phyloP scores from a whole-genome alignment of 2,888 invertebrate species.

The Zele albiditarsus region DNA sequence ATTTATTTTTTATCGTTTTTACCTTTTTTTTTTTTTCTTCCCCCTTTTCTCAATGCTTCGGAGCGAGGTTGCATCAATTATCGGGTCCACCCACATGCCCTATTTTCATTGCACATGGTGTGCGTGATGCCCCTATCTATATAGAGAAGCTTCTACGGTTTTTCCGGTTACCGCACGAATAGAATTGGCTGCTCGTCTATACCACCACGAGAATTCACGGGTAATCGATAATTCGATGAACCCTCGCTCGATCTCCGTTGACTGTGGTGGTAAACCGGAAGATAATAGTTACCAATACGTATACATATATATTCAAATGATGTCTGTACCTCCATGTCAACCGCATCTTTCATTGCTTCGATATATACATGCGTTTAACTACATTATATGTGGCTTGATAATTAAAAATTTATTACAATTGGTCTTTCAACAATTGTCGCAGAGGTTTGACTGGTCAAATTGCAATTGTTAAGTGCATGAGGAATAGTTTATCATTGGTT shows the following conservation, averaged over 20 bases:
- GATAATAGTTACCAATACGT: slow-evolving; percentile 40
- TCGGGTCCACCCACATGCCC: slow-evolving; percentile 29
- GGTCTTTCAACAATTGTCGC: no score
- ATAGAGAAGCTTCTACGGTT: slow-evolving; percentile 21
- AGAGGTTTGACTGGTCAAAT: no score
- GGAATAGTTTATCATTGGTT: no score
- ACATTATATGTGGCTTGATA: no score
- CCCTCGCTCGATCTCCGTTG: slow-evolving; percentile 44
- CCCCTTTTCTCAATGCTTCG: no score
- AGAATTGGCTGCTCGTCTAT: slow-evolving; percentile 23
- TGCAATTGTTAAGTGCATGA: no score
- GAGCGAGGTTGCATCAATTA: slow-evolving; percentile 46
- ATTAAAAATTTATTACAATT: no score
- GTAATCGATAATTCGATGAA: slow-evolving; percentile 50
- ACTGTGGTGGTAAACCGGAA: slow-evolving; percentile 34
- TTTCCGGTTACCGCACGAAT: slow-evolving; percentile 40
- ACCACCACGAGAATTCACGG: slow-evolving; percentile 33
- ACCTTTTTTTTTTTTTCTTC: neutral
- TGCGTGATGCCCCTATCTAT: neutral
- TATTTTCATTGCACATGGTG: neutral
- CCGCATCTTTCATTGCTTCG: slow-evolving; percentile 42
- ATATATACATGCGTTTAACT: no score
- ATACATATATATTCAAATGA: slow-evolving; percentile 20
- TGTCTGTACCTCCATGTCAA: slow-evolving; percentile 31
- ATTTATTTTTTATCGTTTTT: neutral